A percentile compares a stretch with the other conserved stretches of the same genome.
Conservation (phyloP, 2,113 vertebrate genomes). For the Urocitellus parryii region DNA sequence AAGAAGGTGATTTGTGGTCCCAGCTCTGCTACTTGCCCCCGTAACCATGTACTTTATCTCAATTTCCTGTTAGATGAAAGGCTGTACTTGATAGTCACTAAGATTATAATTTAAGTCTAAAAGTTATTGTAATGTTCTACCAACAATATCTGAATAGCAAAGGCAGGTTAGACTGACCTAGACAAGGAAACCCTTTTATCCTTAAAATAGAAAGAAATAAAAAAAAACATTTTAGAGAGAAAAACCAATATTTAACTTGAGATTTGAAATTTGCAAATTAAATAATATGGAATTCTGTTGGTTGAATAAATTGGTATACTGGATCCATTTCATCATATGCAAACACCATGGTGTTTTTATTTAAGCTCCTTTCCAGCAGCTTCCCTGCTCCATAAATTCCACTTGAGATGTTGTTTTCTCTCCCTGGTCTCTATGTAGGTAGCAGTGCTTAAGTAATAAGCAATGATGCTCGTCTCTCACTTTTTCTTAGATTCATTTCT, state of each 20-base stretch:
- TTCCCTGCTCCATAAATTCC: conserved; percentile 22
- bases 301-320: neutral
- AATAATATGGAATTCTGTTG: neutral
- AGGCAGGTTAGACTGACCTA: neutral
- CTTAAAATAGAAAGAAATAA: conserved; percentile 43
- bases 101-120: conserved; percentile 26
- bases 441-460: conserved; percentile 2
- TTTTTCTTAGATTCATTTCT: conserved; percentile 66
- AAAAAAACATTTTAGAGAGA: conserved; percentile 24
- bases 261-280: conserved; percentile 32
- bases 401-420: conserved; percentile 25
- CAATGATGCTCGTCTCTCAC: neutral
- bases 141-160: neutral
- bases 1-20: neutral
- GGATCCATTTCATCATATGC: neutral
- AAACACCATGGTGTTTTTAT: neutral
- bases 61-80: neutral
- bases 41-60: neutral
- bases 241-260: conserved; percentile 27
- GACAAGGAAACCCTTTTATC: neutral
- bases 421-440: neutral
- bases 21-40: neutral
- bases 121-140: neutral
- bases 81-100: neutral
- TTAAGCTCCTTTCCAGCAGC: neutral